Conservation (phyloP, 53 echinoderm and acorn worm species). For the Crossaster papposus region DNA sequence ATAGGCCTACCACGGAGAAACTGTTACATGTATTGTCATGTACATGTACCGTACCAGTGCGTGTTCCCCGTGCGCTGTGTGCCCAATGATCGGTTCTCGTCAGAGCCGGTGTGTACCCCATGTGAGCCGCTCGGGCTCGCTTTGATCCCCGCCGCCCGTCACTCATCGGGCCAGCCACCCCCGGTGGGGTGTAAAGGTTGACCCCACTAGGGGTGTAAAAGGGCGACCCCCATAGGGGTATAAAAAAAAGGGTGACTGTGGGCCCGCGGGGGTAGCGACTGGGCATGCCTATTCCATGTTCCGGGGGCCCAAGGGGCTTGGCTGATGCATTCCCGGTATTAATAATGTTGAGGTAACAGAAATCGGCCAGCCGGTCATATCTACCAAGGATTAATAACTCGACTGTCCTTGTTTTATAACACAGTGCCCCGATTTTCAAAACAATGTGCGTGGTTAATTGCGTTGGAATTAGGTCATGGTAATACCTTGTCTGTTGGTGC, state of each 20-base stretch:
- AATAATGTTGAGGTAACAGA: not conserved
- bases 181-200: not conserved
- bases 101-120: not conserved
- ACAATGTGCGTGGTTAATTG: not conserved
- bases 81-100: constrained; percentile 8
- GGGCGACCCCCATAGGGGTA: constrained; percentile 17
- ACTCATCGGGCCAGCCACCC: constrained; percentile 49
- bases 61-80: not conserved
- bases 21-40: too few species aligned
- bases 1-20: not conserved
- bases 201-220: constrained; percentile 35
- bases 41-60: too few species aligned
- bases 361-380: not conserved
- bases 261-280: constrained; percentile 29
- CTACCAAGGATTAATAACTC: not conserved
- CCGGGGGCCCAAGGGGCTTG: not conserved
- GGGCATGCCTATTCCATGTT: constrained; percentile 31
- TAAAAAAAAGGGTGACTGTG: not conserved
- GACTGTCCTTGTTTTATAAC: not conserved
- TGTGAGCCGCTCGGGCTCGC: not conserved
- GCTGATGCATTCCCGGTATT: not conserved
- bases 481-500: too few species aligned
- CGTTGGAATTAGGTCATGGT: not conserved
- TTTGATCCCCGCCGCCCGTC: constrained; percentile 54
- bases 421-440: not conserved